Percentiles rank a stretch among this genome's conserved stretches.
phyloP scores from a whole-genome alignment of 2,888 invertebrate species.

The Scaptomyza reducta region DNA sequence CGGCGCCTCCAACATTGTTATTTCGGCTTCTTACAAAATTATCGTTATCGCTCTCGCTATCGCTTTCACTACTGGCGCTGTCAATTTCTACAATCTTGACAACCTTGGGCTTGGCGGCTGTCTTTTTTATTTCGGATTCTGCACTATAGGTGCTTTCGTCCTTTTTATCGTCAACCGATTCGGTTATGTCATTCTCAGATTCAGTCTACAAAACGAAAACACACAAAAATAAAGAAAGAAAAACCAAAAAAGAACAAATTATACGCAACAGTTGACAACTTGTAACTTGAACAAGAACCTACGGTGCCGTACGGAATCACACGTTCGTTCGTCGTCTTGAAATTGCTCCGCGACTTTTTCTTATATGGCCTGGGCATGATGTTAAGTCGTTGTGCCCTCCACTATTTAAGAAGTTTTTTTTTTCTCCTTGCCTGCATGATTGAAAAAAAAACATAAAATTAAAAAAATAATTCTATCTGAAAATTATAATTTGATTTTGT shows the following conservation, averaged over 20 bases:
- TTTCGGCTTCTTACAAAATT: not conserved
- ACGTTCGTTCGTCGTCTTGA: slow-evolving; percentile 8
- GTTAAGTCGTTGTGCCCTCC: slow-evolving; percentile 3
- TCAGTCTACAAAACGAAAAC: not conserved
- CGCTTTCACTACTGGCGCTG: not conserved
- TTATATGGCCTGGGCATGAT: slow-evolving; percentile 25
- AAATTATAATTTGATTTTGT: too few species aligned
- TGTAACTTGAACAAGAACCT: not conserved
- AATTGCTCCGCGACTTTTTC: slow-evolving; percentile 4
- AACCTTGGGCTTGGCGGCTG: not conserved
- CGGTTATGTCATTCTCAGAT: not conserved
- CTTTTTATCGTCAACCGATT: not conserved
- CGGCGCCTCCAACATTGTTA: not conserved
- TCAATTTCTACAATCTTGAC: not conserved
- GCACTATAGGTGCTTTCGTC: not conserved
- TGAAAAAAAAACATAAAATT: slow-evolving; percentile 1
- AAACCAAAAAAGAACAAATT: not conserved
- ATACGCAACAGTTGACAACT: not conserved
- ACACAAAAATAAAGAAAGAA: too few species aligned
- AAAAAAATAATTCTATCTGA: not conserved
- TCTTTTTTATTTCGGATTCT: not conserved
- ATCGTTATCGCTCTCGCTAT: not conserved
- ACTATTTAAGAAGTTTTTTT: not conserved
- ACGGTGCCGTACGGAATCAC: slow-evolving; percentile 10
- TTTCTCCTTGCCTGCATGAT: slow-evolving; percentile 12